phyloP scores from a whole-genome alignment of 1,140 invertebrate genomes.

The Bombus fervidus region DNA sequence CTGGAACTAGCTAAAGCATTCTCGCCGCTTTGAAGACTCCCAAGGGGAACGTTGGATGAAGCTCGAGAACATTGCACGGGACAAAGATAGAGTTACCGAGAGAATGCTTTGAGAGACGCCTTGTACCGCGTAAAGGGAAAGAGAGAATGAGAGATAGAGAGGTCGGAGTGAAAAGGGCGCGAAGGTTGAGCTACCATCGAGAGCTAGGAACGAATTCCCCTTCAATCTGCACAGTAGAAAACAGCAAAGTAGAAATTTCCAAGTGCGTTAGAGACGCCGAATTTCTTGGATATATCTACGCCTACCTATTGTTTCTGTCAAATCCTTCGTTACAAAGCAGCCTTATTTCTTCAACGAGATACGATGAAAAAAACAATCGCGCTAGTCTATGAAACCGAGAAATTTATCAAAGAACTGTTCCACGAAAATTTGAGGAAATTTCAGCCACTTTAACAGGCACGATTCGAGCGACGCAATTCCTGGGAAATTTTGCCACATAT shows the following conservation, averaged over 20 bases:
- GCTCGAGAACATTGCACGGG: slow-evolving; percentile 15
- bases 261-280: neutral
- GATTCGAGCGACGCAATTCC: neutral
- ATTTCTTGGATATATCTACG: neutral
- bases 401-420: neutral
- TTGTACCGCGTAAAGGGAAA: neutral
- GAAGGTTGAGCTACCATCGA: slow-evolving; percentile 25
- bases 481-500: too few species aligned
- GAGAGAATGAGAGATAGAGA: neutral
- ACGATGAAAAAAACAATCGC: neutral
- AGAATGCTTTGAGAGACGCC: slow-evolving; percentile 58
- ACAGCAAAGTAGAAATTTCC: slow-evolving; percentile 37
- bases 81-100: slow-evolving; percentile 40
- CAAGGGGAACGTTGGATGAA: slow-evolving; percentile 33
- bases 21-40: slow-evolving; percentile 51
- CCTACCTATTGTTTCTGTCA: neutral
- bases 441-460: neutral
- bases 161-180: slow-evolving; percentile 11
- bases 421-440: neutral
- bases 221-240: slow-evolving; percentile 28
- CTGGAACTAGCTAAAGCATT: slow-evolving; percentile 51
- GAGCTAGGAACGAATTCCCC: slow-evolving; percentile 44
- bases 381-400: neutral
- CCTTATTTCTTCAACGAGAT: neutral
- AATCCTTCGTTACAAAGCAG: neutral